Evolutionary conservation across 1,140 invertebrate species (phyloP), one percentile per base, ranked within the genome.

Genomic region (Acromyrmex charruanus): DNA sequence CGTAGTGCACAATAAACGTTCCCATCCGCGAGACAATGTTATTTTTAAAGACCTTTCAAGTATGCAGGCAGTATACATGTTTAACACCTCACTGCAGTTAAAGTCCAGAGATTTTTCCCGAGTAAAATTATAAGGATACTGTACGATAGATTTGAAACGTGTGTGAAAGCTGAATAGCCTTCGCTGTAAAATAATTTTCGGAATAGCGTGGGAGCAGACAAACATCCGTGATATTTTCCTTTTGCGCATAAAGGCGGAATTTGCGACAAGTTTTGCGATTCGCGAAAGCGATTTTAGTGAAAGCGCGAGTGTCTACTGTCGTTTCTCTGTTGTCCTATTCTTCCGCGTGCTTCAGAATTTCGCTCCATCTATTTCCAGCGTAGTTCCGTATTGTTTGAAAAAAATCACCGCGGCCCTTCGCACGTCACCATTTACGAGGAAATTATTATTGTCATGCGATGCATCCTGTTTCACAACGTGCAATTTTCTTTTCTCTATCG

Each of bases 281-380:
- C 55, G 74, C 53, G 74, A 77, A 77, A 77, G 74, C 53, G 55
- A 77, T 77, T 61, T 77, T 44, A 77, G 74, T 77, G 74, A 77
- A 77, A 77, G 74, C 35, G 21, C 55, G 21, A 49, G 25, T 25
- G n/a, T 25, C 31, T 25, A 59, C 10, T 18, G n/a, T 58, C 72
- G 31, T 77, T 77, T 77, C 55, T 77, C 35, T 44, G 35, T 21
- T 28, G 35, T 16, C 31, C 55, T 28, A 77, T 77, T 77, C 74
- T 77, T 77, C 31, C 55, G 55, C 68, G 14, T 71, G 68, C 55
- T 16, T 77, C 31, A 59, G 14, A 59, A 77, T 58, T n/a, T 12
- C 53, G 28, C 31, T 51, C 14, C n/a, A 12, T 77, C 74, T 44
- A 18, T 18, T 61, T 28, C n/a, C 55, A 77, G 2, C 7, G 14